Percentiles rank a stretch among this genome's conserved stretches.
These are phyloP conservation scores for Stichopus chloronotus DNA, from an alignment of 35 echinoderm and acorn worm species.

Conservation along the genomic window DNA sequence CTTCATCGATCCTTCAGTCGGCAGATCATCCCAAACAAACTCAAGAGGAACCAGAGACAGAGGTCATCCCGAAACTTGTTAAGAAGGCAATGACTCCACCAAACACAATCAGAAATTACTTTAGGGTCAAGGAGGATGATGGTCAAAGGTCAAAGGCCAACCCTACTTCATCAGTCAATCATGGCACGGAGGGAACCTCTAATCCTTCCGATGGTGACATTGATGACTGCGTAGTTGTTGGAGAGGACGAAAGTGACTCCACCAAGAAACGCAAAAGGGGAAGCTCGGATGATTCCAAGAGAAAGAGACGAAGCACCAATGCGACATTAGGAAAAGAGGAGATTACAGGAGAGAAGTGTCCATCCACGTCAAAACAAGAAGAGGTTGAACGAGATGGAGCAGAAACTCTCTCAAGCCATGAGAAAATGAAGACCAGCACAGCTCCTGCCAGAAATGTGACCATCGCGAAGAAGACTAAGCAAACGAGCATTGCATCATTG, in stretches of 20 bases:
- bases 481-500: constrained; percentile 37
- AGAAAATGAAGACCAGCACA: not conserved
- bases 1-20: constrained; percentile 1
- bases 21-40: constrained; percentile 34
- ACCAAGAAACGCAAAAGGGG: constrained; percentile 43
- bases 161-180: not conserved
- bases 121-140: constrained; percentile 39
- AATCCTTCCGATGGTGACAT: not conserved
- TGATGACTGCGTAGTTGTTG: constrained; percentile 26
- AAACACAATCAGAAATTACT: constrained; percentile 79
- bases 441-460: not conserved
- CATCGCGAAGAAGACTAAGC: constrained; percentile 55
- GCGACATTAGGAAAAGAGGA: not conserved
- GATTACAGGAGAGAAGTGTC: not conserved
- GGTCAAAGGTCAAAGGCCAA: not conserved
- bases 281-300: not conserved
- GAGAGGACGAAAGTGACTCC: constrained; percentile 7
- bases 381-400: not conserved
- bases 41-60: constrained; percentile 64
- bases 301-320: constrained; percentile 20
- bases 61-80: constrained; percentile 68
- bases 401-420: not conserved
- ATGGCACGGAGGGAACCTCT: not conserved
- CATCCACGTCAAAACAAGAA: not conserved
- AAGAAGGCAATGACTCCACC: constrained; percentile 91